Conservation (phyloP, 2,113 vertebrate genomes). For the Microcebus ravelobensis region DNA sequence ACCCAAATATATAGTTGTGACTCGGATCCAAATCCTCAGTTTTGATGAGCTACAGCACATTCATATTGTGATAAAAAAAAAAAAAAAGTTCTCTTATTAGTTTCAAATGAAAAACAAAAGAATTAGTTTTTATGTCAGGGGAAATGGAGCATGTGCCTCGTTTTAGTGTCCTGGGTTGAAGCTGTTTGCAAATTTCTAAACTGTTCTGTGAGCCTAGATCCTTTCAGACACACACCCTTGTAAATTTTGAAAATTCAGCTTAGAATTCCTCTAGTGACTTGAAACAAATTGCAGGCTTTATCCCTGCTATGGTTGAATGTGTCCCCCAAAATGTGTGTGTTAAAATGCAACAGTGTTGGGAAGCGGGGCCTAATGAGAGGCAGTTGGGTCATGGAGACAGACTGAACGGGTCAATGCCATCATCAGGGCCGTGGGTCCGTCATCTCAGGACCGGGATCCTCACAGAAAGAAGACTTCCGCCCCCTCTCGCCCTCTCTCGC, state of each 20-base stretch:
- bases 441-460: background rate
- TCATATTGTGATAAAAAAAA: background rate
- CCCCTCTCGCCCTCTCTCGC: background rate
- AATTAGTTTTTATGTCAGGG: background rate
- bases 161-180: background rate
- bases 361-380: background rate
- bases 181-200: background rate
- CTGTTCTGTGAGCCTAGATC: background rate
- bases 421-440: too few relatives aligned
- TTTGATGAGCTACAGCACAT: slow-evolving; percentile 85
- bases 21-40: slow-evolving; percentile 85
- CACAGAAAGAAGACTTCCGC: background rate
- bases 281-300: background rate
- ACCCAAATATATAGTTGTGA: slow-evolving; percentile 88
- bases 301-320: background rate
- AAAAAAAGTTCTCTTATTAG: background rate
- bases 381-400: background rate
- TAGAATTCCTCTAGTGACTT: background rate
- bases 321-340: background rate
- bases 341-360: background rate
- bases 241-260: background rate
- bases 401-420: background rate
- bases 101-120: background rate
- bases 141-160: background rate
- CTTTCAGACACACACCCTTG: background rate